These are phyloP conservation scores for Colostygia pectinataria DNA, from an alignment of 2,888 invertebrate species.

Conservation along the genomic window DNA sequence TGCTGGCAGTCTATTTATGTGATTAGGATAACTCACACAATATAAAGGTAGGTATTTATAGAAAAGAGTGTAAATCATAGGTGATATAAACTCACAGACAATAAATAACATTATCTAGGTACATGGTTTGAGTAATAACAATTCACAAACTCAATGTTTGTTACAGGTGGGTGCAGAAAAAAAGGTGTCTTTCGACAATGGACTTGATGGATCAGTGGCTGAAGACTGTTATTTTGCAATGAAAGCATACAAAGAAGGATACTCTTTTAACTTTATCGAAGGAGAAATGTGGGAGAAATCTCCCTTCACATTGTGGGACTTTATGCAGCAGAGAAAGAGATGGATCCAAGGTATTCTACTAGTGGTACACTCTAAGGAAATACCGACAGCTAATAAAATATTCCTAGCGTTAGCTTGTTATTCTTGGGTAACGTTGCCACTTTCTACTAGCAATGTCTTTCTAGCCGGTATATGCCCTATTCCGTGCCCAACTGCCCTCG, in stretches of 20 bases:
- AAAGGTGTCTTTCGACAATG: constrained; percentile 97
- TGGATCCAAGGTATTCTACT: constrained; percentile 97
- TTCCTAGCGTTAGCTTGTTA: constrained; percentile 95
- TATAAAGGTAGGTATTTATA: neutral
- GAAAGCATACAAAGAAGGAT: constrained; percentile 95
- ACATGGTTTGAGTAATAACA: too few relatives aligned
- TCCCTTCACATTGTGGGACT: constrained; percentile 97
- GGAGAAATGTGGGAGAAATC: constrained; percentile 99
- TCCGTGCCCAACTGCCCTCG: constrained; percentile 91
- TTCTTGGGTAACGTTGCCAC: constrained; percentile 97
- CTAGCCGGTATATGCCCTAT: constrained; percentile 94
- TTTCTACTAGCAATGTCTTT: constrained; percentile 94
- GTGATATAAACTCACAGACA: too few relatives aligned
- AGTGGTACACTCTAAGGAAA: constrained; percentile 93
- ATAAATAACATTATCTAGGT: too few relatives aligned
- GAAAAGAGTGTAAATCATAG: too few relatives aligned
- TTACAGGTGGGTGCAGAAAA: constrained; percentile 96
- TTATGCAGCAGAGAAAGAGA: constrained; percentile 97
- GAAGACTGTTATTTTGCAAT: constrained; percentile 99
- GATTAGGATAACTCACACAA: too few relatives aligned
- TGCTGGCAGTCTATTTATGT: too few relatives aligned
- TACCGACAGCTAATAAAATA: constrained; percentile 90
- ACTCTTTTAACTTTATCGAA: constrained; percentile 96
- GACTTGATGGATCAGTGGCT: constrained; percentile 97
- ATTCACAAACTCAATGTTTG: constrained; percentile 50